Evolutionary conservation across 2,797 vertebrate species (phyloP).

Genomic region (Anomalospiza imberbis): DNA sequence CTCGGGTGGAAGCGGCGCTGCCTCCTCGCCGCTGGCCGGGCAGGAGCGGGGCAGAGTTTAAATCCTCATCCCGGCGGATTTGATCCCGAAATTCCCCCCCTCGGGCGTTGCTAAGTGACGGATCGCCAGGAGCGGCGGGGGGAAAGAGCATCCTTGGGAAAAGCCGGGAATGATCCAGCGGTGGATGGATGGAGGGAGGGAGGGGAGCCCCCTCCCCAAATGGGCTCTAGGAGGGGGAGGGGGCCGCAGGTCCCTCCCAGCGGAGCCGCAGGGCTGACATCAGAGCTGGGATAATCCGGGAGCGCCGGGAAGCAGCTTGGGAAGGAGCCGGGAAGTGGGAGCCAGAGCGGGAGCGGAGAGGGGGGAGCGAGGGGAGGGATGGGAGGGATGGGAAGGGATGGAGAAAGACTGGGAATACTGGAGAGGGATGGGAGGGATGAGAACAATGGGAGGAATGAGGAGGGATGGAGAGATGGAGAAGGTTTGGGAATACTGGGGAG

Average conservation of each 20-base stretch:
- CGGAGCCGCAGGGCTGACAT: slow-evolving; percentile 33
- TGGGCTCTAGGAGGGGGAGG: neutral
- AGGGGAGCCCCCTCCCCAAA: neutral
- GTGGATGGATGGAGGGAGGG: neutral
- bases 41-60: neutral
- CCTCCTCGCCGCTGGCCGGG: neutral
- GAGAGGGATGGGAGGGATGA: neutral
- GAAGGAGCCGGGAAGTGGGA: neutral
- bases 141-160: neutral
- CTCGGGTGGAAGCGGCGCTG: neutral
- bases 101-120: slow-evolving; percentile 35
- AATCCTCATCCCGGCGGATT: neutral
- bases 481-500: too few relatives aligned
- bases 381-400: too few relatives aligned
- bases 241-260: neutral
- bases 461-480: too few relatives aligned
- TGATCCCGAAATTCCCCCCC: neutral
- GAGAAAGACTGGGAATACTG: too few relatives aligned
- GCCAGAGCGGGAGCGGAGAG: neutral
- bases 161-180: neutral
- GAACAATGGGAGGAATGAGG: neutral
- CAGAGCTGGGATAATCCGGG: slow-evolving; percentile 9
- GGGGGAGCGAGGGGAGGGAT: neutral
- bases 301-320: neutral
- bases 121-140: neutral